Percentiles rank a stretch among this genome's conserved stretches.
phyloP scores from a whole-genome alignment of 2,888 invertebrate species.

The Diachrysia chrysitis region DNA sequence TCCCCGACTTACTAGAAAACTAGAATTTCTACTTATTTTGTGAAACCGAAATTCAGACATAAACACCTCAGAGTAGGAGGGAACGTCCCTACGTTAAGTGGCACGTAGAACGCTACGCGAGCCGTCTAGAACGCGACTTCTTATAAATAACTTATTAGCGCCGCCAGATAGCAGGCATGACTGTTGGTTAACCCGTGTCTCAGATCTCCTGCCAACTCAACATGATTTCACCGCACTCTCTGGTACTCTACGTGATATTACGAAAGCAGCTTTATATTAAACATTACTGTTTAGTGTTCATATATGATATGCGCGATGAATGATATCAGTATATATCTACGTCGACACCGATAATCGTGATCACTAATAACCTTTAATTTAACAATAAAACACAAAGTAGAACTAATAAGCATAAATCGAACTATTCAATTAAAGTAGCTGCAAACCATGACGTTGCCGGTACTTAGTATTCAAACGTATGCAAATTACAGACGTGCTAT shows the following conservation, averaged over 20 bases:
- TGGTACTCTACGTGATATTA: constrained; percentile 45
- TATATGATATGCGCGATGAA: constrained; percentile 9
- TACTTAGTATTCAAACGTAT: constrained; percentile 89
- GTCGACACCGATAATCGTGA: constrained; percentile 14
- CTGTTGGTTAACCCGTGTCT: constrained; percentile 63
- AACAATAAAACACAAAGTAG: constrained; percentile 71
- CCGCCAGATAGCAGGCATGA: constrained; percentile 59
- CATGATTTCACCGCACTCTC: constrained; percentile 44
- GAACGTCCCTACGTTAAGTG: constrained; percentile 44
- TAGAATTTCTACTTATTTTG: constrained; percentile 34
- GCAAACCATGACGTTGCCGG: constrained; percentile 81
- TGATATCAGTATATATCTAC: constrained; percentile 17
- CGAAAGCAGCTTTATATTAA: constrained; percentile 15
- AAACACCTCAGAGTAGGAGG: constrained; percentile 35
- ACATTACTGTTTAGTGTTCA: constrained; percentile 19
- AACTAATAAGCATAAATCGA: constrained; percentile 83
- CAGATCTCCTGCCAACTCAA: constrained; percentile 55
- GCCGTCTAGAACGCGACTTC: constrained; percentile 63
- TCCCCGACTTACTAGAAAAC: constrained; percentile 26
- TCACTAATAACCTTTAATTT: constrained; percentile 48
- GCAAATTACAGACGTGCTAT: constrained; percentile 88
- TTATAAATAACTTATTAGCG: constrained; percentile 81
- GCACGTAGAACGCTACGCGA: constrained; percentile 62
- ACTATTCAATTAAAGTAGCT: constrained; percentile 87
- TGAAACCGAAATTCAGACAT: constrained; percentile 35